Conservation (phyloP, 2,888 invertebrate genomes). For the Leptinotarsa juncta region DNA sequence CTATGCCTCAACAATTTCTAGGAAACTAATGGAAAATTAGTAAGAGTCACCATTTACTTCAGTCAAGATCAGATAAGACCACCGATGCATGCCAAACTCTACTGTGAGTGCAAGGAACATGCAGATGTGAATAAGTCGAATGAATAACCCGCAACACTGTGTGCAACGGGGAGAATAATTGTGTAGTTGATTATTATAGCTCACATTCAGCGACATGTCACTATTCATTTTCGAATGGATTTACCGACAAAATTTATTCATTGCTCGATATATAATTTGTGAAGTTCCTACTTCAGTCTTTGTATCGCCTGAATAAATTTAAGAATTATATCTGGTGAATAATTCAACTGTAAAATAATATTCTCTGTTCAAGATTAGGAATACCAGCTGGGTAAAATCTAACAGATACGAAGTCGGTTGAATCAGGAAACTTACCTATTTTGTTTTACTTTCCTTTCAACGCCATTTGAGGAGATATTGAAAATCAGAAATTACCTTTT, state of each 20-base stretch:
- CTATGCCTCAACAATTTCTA: neutral
- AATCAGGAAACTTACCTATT: too few relatives aligned
- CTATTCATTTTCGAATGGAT: neutral
- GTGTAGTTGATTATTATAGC: conserved; percentile 7
- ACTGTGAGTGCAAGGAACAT: conserved; percentile 5
- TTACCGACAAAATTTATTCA: neutral
- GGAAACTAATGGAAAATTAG: neutral
- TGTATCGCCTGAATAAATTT: too few relatives aligned
- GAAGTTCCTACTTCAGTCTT: too few relatives aligned
- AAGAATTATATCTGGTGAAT: too few relatives aligned
- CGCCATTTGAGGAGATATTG: too few relatives aligned
- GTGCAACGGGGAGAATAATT: neutral
- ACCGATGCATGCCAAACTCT: neutral
- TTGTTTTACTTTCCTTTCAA: too few relatives aligned
- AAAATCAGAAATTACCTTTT: too few relatives aligned
- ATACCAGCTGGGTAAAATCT: too few relatives aligned
- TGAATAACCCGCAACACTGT: conserved; percentile 1
- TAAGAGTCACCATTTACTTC: neutral
- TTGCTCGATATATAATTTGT: too few relatives aligned
- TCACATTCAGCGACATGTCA: neutral
- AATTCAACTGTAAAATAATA: too few relatives aligned
- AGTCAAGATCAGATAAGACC: conserved; percentile 2
- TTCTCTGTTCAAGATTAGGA: too few relatives aligned
- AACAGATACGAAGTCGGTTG: too few relatives aligned
- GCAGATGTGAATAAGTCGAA: neutral